Base-by-base conservation (phyloP, 2,888 invertebrate species). In the Frankliniella intonsa region DNA sequence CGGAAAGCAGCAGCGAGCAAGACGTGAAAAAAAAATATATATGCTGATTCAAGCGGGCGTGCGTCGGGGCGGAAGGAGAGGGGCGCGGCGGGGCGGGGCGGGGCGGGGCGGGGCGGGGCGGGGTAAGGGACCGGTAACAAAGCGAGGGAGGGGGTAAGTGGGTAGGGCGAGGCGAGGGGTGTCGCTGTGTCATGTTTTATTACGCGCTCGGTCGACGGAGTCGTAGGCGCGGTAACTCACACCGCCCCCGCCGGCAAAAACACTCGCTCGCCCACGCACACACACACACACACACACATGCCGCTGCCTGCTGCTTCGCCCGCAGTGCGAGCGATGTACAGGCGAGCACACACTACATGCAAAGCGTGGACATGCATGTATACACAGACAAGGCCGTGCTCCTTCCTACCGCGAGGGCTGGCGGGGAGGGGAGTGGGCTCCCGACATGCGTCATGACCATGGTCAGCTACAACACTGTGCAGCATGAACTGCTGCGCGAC, bases 161-260 rank as follows among this genome's bases (percentile, higher is more conserved):
- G 38, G 38, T 38, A 38, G 5, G 38, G 38, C 38, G 38, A 2
- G 38, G 38, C 38, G 62, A 19, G 62, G 55, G 62, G 62, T 62
- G 69, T 25, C 69, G 69, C 69, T 55, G 55, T 55, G 69, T 22
- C 69, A 76, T 76, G 69, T 76, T 76, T 76, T 76, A 76, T 76
- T 76, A 76, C 69, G 25, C 69, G 69, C 69, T 76, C 25, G 69
- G 69, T 10, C 22, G 69, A 76, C 22, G 22, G 69, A 76, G 9
- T 25, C 25, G 25, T 17, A 14, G 14, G 62, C 14, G 55, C 62
- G 62, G 62, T 14, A n/a, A 17, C 62, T 38, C 38, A 38, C 38
- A 38, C 38, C 38, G 38, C 38, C 38, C 38, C 38, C 38, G 38
- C 38, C 38, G 3, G 38, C 55, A 17, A 55, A 17, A 12, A 17